Evolutionary conservation across 2,888 invertebrate species (phyloP), one percentile per base, ranked within the genome.

Genomic region (Nysson spinosus): DNA sequence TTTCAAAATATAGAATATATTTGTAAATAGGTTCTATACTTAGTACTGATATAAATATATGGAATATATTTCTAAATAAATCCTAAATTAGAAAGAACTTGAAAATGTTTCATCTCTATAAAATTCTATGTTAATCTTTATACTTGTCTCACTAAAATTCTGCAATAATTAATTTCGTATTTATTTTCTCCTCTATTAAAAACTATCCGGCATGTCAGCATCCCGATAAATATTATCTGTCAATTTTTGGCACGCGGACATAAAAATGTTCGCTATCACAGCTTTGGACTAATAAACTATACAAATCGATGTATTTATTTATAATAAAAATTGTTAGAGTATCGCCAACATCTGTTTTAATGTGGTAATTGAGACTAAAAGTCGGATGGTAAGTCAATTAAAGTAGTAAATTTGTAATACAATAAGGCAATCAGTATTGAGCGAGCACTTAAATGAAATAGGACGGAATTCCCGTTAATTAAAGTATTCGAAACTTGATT

Each of bases 391-490:
- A n/a, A n/a, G n/a, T 11, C 20, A n/a, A 20, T 20, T 19, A 9
- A 20, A 4, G n/a, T 20, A 6, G 7, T 17, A 19, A 39, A 39
- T 39, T 39, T 39, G 17, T 39, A n/a, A 39, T 5, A 19, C 20
- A 6, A 4, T n/a, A n/a, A 20, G 5, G 20, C 20, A 39, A 39
- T 39, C 37, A 26, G 11, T 7, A 12, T 26, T 4, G 26, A 7
- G 11, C 11, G 26, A 4, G 1, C 14, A 42, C 3, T 3, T 1
- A 3, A 24, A 26, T 22, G 20, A 20, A 24, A 9, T 22, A 24
- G 19, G 11, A n/a, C 44, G 35, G 19, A 61, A 56, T 11, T 37
- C 20, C 22, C 9, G 5, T 6, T 28, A 34, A 34, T 34, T 12
- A 34, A 34, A 34, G 34, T 34, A 34, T 34, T 34, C 14, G 16